Evolutionary conservation across 2,797 vertebrate species (phyloP).

Genomic region (Enteromius unitaeniatus): DNA sequence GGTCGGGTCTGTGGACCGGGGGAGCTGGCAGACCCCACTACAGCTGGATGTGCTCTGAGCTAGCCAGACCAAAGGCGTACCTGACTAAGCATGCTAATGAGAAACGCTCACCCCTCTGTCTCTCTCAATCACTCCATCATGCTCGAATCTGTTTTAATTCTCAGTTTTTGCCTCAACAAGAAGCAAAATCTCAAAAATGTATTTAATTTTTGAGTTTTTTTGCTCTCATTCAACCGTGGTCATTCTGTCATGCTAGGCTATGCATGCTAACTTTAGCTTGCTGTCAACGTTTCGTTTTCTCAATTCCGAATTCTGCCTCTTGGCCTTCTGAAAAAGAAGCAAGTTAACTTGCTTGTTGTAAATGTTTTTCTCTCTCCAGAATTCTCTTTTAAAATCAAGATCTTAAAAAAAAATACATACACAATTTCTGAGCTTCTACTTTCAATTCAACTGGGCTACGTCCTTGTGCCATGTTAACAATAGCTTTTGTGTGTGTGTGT

Average conservation of each 20-base stretch:
- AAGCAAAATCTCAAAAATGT: neutral
- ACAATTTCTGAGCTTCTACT: neutral
- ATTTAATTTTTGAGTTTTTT: neutral
- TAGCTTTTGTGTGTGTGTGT: neutral
- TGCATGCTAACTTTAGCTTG: slow-evolving; percentile 13
- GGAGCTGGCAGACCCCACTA: neutral
- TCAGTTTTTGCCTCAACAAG: neutral
- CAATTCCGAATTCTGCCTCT: slow-evolving; percentile 11
- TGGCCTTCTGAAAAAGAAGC: neutral
- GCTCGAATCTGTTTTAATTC: slow-evolving; percentile 6
- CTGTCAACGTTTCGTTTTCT: neutral
- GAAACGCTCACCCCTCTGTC: slow-evolving; percentile 6
- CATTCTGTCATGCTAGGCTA: neutral
- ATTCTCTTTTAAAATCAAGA: neutral
- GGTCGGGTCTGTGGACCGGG: neutral
- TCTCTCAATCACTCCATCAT: neutral
- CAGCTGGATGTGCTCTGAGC: slow-evolving; percentile 33
- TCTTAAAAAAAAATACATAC: neutral
- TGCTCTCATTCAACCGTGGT: neutral
- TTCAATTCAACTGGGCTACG: neutral
- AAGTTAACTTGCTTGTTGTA: too few relatives aligned
- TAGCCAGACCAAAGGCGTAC: slow-evolving; percentile 32
- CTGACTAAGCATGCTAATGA: slow-evolving; percentile 47
- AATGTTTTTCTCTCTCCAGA: too few relatives aligned
- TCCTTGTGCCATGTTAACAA: neutral